These are phyloP conservation scores for Mesocricetus auratus DNA, from an alignment of 2,113 vertebrate genomes.

Conservation along the genomic window DNA sequence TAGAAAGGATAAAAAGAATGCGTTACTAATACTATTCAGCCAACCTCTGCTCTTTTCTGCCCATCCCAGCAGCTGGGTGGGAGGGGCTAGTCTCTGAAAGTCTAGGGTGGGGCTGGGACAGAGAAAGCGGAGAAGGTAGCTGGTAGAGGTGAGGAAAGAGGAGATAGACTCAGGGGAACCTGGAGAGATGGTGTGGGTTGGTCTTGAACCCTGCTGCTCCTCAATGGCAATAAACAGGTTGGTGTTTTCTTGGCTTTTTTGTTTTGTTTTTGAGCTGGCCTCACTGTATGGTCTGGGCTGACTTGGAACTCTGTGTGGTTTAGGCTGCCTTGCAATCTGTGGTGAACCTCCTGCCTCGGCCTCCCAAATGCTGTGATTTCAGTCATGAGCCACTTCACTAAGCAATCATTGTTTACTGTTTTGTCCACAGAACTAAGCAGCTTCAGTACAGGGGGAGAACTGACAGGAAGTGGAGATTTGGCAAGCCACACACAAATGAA, in stretches of 20 bases:
- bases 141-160: neutral
- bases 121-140: neutral
- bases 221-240: neutral
- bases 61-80: neutral
- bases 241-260: neutral
- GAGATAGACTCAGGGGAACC: neutral
- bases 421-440: neutral
- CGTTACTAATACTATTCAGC: neutral
- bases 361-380: neutral
- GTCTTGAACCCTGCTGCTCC: neutral
- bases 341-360: neutral
- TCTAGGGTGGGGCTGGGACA: neutral
- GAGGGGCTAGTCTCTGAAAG: neutral
- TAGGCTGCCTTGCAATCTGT: neutral
- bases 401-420: neutral
- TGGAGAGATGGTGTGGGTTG: rapidly evolving
- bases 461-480: neutral
- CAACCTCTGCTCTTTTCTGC: neutral
- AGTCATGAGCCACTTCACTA: neutral
- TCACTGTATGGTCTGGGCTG: neutral
- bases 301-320: neutral
- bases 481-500: neutral
- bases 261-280: neutral
- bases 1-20: neutral
- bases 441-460: neutral